Base-by-base conservation (phyloP, 2,888 invertebrate genomes). In the Heteromyza rotundicornis region DNA sequence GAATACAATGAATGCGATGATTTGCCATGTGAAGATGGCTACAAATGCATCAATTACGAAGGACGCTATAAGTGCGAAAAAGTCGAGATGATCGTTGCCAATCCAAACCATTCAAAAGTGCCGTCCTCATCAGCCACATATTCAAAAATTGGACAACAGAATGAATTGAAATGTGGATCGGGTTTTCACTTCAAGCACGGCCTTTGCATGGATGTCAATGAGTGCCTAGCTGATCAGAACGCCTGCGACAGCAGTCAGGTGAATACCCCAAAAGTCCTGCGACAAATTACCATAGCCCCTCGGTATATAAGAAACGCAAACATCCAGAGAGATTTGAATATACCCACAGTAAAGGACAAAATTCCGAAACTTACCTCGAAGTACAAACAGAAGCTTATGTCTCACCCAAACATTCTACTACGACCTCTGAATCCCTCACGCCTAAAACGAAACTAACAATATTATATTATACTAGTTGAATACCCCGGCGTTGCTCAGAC, bases 1-100 rank as follows among this genome's bases (percentile, higher is more conserved):
- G 95, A 95, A 82, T 86, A 94, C 54, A 88, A 95, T 78, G 94
- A 94, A 76, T 94, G 93, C 73, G 84, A 86, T 35, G 88, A 88
- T 0, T 82, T 83, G 72, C 85, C 85, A 0, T 89, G 89, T 59
- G 86, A 84, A 0, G 47, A 17, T 7, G 84, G 85, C 44, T 88
- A 88, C 23, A 85, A 86, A 1, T 95, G 95, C 72, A 78, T 89
- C 17, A 95, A 95, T 80, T 89, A 89, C 0, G 84, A 88, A 2
- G 94, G 94, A 0, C 89, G 91, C 0, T 94, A 89, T 79, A 84
- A 87, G 1, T 92, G 92, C 72, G 63, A 66, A 12, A 40, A 51
- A 17, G 16, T 35, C 20, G 10, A 19, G 19, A 32, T 14, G 12
- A 16, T 7, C 44, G 40, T 16, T 17, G 24, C 54, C 49, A 20